phyloP scores from a whole-genome alignment of 1,140 invertebrate genomes.

The Polyergus mexicanus region DNA sequence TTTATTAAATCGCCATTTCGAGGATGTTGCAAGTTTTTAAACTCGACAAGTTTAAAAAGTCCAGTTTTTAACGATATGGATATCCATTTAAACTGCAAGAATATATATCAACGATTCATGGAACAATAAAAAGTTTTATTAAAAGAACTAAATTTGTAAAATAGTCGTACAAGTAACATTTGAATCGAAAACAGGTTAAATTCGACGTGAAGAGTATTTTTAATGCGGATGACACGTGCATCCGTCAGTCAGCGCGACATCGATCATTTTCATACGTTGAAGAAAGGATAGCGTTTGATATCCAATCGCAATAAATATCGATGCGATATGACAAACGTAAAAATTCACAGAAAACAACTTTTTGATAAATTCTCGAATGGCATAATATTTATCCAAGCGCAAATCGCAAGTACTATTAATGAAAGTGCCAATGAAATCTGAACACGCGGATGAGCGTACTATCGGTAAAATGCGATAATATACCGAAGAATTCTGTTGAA shows the following conservation, averaged over 20 bases:
- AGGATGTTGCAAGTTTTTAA: background rate
- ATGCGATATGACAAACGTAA: slow-evolving; percentile 1
- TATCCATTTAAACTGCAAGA: slow-evolving; percentile 9
- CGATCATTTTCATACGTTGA: slow-evolving; percentile 3
- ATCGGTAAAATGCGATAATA: background rate
- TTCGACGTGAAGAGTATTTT: slow-evolving; percentile 26
- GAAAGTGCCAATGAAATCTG: background rate
- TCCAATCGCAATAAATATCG: slow-evolving; percentile 27
- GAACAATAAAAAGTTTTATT: slow-evolving; percentile 49
- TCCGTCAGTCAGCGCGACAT: slow-evolving; percentile 33
- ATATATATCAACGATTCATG: slow-evolving; percentile 39
- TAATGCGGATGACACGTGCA: slow-evolving; percentile 9
- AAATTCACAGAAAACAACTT: slow-evolving; percentile 27
- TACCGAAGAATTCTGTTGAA: background rate
- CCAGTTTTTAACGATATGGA: slow-evolving; percentile 29
- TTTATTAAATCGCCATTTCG: background rate
- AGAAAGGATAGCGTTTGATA: background rate
- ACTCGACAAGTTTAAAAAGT: background rate
- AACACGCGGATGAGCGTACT: background rate
- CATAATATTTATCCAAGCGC: background rate
- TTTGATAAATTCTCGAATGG: background rate
- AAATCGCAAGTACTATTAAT: background rate
- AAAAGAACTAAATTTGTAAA: slow-evolving; percentile 13
- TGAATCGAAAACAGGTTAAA: slow-evolving; percentile 38
- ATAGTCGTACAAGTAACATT: slow-evolving; percentile 16